Conservation (phyloP, 2,113 vertebrate genomes). For the Ophiodon elongatus region DNA sequence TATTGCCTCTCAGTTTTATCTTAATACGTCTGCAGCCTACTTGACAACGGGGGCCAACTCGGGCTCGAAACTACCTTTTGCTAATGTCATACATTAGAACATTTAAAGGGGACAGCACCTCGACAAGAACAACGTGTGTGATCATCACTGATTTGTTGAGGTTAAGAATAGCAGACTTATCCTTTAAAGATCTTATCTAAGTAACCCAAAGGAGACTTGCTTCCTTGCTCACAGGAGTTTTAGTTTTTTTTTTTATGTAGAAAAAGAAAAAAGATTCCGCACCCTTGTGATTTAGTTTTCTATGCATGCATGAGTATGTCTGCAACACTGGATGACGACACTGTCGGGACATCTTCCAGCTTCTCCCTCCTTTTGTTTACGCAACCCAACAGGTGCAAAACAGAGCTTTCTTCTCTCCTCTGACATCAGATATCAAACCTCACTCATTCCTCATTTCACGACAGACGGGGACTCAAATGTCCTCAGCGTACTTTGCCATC, state of each 20-base stretch:
- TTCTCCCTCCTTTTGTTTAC: slow-evolving; percentile 9
- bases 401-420: slow-evolving; percentile 16
- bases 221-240: neutral
- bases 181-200: neutral
- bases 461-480: slow-evolving; percentile 18
- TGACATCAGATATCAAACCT: slow-evolving; percentile 25
- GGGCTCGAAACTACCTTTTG: neutral
- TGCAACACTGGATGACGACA: slow-evolving; percentile 7
- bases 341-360: slow-evolving; percentile 2
- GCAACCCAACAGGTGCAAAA: slow-evolving; percentile 41
- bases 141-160: neutral
- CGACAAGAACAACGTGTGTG: neutral
- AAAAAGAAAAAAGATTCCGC: neutral
- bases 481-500: slow-evolving; percentile 24
- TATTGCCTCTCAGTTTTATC: neutral
- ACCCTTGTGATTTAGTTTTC: neutral
- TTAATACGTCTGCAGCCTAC: neutral
- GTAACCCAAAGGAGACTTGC: neutral
- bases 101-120: neutral
- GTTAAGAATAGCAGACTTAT: neutral
- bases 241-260: neutral
- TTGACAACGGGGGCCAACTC: neutral
- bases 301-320: slow-evolving; percentile 7
- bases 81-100: neutral
- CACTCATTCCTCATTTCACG: slow-evolving; percentile 19